A percentile compares a stretch with the other conserved stretches of the same genome.
phyloP scores from a whole-genome alignment of 1,140 invertebrate genomes.

The Caenorhabditis briggsae region DNA sequence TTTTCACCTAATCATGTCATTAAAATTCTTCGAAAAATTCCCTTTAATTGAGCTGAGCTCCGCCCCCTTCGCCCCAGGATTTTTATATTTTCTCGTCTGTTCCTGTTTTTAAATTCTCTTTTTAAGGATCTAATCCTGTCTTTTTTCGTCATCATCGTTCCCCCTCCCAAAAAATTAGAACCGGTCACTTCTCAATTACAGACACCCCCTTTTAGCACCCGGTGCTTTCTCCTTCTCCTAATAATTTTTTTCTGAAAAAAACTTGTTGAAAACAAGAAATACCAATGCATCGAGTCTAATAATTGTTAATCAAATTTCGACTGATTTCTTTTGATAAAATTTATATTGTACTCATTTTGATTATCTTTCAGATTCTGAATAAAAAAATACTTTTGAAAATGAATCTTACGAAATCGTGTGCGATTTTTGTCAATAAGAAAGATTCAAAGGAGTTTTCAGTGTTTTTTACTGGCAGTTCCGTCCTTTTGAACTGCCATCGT shows the following conservation, averaged over 20 bases:
- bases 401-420: too few relatives aligned
- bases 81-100: slow-evolving; percentile 43
- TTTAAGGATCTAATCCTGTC: slow-evolving; percentile 17
- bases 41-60: slow-evolving; percentile 31
- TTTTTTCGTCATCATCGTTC: slow-evolving; percentile 8
- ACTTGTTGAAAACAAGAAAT: background rate
- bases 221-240: slow-evolving; percentile 2
- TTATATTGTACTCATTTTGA: background rate
- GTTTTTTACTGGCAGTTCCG: background rate
- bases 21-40: slow-evolving; percentile 44
- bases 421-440: too few relatives aligned
- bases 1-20: slow-evolving; percentile 26
- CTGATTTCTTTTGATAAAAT: slow-evolving; percentile 6
- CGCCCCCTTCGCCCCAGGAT: slow-evolving; percentile 29
- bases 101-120: background rate
- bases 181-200: too few relatives aligned
- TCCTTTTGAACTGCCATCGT: background rate
- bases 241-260: background rate
- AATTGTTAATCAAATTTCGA: background rate
- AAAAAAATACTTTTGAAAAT: too few relatives aligned
- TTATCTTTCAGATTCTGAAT: too few relatives aligned
- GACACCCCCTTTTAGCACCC: background rate
- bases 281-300: slow-evolving; percentile 36
- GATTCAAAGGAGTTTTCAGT: too few relatives aligned
- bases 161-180: too few relatives aligned